Conservation (phyloP, 2,797 vertebrate genomes). For the Antennarius maculatus region DNA sequence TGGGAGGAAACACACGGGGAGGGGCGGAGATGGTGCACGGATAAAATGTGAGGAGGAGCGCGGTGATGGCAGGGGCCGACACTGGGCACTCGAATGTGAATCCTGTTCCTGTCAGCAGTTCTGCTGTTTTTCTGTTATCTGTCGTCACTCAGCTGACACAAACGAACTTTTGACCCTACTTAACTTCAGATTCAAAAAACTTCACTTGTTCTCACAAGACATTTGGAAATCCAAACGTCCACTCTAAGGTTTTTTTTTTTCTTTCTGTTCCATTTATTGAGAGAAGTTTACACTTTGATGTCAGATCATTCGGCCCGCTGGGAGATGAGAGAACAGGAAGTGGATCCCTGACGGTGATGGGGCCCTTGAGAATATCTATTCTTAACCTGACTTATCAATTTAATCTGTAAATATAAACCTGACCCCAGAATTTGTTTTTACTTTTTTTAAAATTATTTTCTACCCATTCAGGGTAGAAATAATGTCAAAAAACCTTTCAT, state of each 20-base stretch:
- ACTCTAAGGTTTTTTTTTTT: not conserved
- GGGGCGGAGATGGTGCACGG: slow-evolving; percentile 43
- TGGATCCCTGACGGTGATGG: not conserved
- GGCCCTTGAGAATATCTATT: too few relatives aligned
- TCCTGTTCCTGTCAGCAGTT: slow-evolving; percentile 48
- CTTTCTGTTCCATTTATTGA: not conserved
- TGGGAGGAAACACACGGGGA: slow-evolving; percentile 57
- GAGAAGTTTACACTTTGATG: not conserved
- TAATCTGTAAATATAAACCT: too few relatives aligned
- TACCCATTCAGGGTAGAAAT: too few relatives aligned
- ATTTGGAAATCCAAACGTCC: not conserved
- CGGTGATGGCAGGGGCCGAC: slow-evolving; percentile 15
- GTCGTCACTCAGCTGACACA: slow-evolving; percentile 23
- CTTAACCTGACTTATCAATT: too few relatives aligned
- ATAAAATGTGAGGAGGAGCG: slow-evolving; percentile 47
- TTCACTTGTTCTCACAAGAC: not conserved
- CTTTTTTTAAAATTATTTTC: too few relatives aligned
- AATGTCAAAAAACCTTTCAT: too few relatives aligned
- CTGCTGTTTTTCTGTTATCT: slow-evolving; percentile 9
- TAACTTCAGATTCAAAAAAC: not conserved
- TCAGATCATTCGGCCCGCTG: not conserved
- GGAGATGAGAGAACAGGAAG: not conserved
- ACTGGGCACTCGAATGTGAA: slow-evolving; percentile 18
- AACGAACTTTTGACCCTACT: slow-evolving; percentile 15
- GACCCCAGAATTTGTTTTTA: too few relatives aligned